Base-by-base conservation (phyloP, 2,888 invertebrate genomes). In the Lordiphosa fenestrarum region DNA sequence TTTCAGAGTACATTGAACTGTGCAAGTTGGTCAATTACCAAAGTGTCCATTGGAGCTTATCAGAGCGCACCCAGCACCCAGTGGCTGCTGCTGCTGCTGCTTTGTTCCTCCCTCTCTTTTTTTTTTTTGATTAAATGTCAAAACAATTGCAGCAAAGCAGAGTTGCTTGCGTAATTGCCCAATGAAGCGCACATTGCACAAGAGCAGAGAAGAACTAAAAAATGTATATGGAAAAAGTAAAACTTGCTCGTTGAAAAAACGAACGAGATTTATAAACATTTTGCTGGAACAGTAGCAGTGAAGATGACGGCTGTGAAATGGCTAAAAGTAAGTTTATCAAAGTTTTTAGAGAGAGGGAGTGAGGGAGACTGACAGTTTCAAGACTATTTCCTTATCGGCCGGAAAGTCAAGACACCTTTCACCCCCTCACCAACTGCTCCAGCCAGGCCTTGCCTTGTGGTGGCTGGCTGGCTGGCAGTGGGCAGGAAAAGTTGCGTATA, bases 31-130 rank as follows among this genome's bases (percentile, higher is more conserved):
- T 74, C 83, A 83, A 83, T 76, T 80, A 76, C 72, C 76, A 69
- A 69, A 80, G 84, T 83, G 76, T 80, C 76, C 76, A 76, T 72
- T 83, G 65, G 69, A 71, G 83, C 76, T 76, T 71, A 76, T 82
- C 62, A 44, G 40, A 56, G 66, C 61, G 33, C 46, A 59, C 35
- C 21, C 51, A 39, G 36, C 47, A 36, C 39, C n/a, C 15, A 21
- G n/a, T 23, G 40, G 40, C 15, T 23, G 15, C 38, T 50, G 40
- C 15, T 23, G 15, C 38, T 50, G 12, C 48, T 15, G 12, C 48
- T 37, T 23, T 48, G 38, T 12, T 23, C 12, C 35, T 41, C 48
- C 30, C 48, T 50, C 15, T 2, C 15, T 15, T 2, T 15, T 15
- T 15, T 15, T 63, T 69, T 76, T 80, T 76, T 76, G 76, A 76